A percentile compares a stretch with the other conserved stretches of the same genome.
These are phyloP conservation scores for Poecilia velifera DNA, from an alignment of 2,797 vertebrate genomes.

Conservation along the genomic window DNA sequence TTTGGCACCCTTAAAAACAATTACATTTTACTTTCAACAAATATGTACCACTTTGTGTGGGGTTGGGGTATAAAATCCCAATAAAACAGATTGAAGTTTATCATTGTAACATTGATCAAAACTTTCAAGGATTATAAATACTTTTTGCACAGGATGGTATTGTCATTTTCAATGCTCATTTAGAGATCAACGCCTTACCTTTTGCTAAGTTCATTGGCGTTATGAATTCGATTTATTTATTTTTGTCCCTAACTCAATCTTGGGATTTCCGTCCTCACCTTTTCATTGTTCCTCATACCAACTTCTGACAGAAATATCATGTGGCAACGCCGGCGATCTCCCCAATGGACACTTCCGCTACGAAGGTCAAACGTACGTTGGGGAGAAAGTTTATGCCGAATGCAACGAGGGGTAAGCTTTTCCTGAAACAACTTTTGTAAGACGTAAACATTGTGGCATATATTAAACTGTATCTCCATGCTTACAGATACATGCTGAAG, in stretches of 20 bases:
- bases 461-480: neutral
- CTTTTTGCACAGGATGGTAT: neutral
- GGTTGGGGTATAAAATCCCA: neutral
- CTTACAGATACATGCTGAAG: conserved; percentile 67
- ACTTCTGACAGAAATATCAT: conserved; percentile 56
- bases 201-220: neutral
- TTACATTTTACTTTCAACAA: neutral
- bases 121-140: neutral
- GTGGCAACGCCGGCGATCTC: conserved; percentile 68
- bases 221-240: neutral
- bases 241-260: neutral
- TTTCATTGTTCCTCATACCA: neutral
- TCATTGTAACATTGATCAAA: neutral
- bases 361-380: conserved; percentile 34
- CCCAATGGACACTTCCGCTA: conserved; percentile 59
- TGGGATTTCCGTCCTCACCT: neutral
- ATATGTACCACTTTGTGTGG: neutral
- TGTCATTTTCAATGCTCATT: neutral
- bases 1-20: neutral
- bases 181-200: neutral
- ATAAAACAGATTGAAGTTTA: neutral
- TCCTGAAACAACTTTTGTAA: neutral
- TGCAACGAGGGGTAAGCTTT: conserved; percentile 72
- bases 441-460: too few species aligned
- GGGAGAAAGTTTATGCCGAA: conserved; percentile 57